A percentile compares a stretch with the other conserved stretches of the same genome.
Conservation (phyloP, 2,797 vertebrate species). For the Pelochelys cantorii region DNA sequence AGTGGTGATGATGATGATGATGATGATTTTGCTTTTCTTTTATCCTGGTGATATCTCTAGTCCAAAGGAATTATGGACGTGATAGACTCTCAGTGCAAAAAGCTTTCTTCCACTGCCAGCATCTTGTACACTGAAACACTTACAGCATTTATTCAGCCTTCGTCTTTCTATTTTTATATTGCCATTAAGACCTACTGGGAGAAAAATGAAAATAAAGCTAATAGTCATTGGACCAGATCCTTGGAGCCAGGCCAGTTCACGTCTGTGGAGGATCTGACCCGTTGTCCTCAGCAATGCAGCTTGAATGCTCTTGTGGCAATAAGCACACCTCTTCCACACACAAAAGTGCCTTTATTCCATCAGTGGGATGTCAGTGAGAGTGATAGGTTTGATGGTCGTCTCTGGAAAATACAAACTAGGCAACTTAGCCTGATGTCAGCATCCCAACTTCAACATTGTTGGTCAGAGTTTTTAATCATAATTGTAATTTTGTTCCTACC, state of each 20-base stretch:
- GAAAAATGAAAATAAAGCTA: constrained; percentile 19
- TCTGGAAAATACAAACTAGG: neutral
- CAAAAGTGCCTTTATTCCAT: neutral
- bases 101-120: constrained; percentile 41
- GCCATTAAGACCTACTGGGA: constrained; percentile 26
- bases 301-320: neutral
- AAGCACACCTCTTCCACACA: neutral
- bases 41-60: constrained; percentile 45
- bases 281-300: accelerated
- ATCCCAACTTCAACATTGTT: constrained; percentile 6
- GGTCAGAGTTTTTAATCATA: constrained; percentile 42
- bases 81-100: neutral
- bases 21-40: constrained; percentile 42
- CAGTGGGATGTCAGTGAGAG: neutral
- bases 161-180: neutral
- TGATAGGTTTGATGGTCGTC: neutral
- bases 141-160: neutral
- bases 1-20: constrained; percentile 25
- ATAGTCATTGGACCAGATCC: constrained; percentile 35
- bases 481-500: constrained; percentile 6
- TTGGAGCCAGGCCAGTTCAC: neutral
- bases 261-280: neutral
- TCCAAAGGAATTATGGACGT: constrained; percentile 10
- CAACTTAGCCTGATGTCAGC: neutral
- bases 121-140: neutral